phyloP scores from a whole-genome alignment of 1,140 invertebrate species.

The Carposina sasakii region DNA sequence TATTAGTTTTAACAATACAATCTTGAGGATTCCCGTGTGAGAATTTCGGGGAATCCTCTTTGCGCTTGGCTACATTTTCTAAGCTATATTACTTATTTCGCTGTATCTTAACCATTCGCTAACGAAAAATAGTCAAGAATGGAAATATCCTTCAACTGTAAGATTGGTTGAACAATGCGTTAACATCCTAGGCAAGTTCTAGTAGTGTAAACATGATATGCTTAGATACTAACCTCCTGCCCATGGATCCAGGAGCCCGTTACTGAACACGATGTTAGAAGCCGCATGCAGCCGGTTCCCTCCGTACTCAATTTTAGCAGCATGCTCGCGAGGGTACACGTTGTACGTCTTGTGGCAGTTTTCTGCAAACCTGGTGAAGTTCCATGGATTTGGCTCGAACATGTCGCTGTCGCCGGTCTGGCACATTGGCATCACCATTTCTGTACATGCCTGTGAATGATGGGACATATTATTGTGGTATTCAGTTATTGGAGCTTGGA shows the following conservation, averaged over 20 bases:
- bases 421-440: slow-evolving; percentile 97
- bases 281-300: slow-evolving; percentile 78
- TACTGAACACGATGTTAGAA: slow-evolving; percentile 93
- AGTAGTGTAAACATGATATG: background rate
- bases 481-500: too few species aligned
- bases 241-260: slow-evolving; percentile 95
- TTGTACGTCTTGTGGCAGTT: slow-evolving; percentile 81
- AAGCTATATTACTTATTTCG: too few species aligned
- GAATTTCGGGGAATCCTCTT: too few species aligned
- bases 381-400: slow-evolving; percentile 86
- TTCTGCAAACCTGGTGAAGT: slow-evolving; percentile 78
- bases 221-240: slow-evolving; percentile 69
- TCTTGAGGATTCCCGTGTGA: too few species aligned
- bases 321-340: slow-evolving; percentile 77
- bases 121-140: too few species aligned
- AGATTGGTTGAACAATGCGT: too few species aligned
- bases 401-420: slow-evolving; percentile 84
- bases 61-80: too few species aligned
- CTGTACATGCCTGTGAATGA: slow-evolving; percentile 90
- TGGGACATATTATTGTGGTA: too few species aligned
- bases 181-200: background rate
- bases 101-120: too few species aligned
- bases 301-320: slow-evolving; percentile 85
- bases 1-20: too few species aligned
- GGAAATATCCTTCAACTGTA: too few species aligned